Conservation (phyloP, 2,113 vertebrate species). For the Callospermophilus lateralis region DNA sequence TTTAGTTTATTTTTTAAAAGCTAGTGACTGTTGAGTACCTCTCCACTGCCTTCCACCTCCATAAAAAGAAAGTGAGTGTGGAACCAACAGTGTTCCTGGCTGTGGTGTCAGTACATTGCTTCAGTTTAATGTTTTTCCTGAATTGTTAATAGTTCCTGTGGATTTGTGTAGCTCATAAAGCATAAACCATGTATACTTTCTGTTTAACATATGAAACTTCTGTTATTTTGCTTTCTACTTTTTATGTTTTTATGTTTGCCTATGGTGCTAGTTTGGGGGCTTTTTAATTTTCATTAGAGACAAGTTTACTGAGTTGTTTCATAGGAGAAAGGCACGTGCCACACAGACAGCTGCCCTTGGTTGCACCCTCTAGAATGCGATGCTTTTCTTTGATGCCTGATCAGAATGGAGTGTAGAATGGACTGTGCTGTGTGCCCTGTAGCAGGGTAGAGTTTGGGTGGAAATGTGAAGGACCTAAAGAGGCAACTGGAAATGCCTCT, state of each 20-base stretch:
- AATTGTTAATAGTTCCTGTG: neutral
- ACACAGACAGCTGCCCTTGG: slow-evolving; percentile 79
- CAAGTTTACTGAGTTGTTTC: slow-evolving; percentile 48
- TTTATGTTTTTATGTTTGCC: slow-evolving; percentile 47
- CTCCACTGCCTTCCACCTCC: neutral
- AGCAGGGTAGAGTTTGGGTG: slow-evolving; percentile 82
- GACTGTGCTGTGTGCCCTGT: slow-evolving; percentile 84
- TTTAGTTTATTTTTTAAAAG: fast-evolving
- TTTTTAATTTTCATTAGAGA: slow-evolving; percentile 69
- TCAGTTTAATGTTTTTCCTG: neutral
- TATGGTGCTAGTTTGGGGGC: slow-evolving; percentile 72
- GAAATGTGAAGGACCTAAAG: slow-evolving; percentile 84
- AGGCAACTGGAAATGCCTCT: slow-evolving; percentile 81
- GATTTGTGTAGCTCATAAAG: neutral
- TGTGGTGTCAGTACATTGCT: neutral
- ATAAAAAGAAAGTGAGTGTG: neutral
- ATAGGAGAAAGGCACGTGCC: slow-evolving; percentile 43
- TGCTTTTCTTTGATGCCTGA: slow-evolving; percentile 83
- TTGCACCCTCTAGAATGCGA: slow-evolving; percentile 82
- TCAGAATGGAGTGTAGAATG: slow-evolving; percentile 73
- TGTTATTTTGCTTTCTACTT: slow-evolving; percentile 3
- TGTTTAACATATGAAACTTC: neutral
- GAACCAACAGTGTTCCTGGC: neutral
- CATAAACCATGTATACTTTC: neutral
- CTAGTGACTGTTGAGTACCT: neutral